Evolutionary conservation across 2,113 vertebrate species (phyloP), one percentile per base, ranked within the genome.

Genomic region (Myrmecobius fasciatus): DNA sequence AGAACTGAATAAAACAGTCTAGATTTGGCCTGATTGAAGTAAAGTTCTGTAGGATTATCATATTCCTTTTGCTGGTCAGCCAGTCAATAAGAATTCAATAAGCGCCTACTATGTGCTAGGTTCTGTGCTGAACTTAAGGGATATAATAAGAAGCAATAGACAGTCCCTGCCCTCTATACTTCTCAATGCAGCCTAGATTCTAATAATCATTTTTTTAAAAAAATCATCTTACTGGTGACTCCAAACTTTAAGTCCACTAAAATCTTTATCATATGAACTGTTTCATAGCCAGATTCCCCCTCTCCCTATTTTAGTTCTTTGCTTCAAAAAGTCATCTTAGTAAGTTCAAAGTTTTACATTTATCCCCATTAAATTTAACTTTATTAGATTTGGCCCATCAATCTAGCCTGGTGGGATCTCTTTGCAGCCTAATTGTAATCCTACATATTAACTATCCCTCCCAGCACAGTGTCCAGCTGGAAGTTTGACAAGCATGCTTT

Each of bases 381-480:
- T 83, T 83, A 83, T 43, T 83, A 83, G 67, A 83, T 83, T 83
- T 83, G 67, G 67, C 67, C 67, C 67, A 83, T 83, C n/a, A 83
- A 2, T 83, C n/a, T 43, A 83, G 67, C 67, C 67, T 43, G 67
- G 67, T 83, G 67, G 43, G 67, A 83, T 83, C n/a, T 83, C n/a
- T 83, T 83, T 83, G n/a, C n/a, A 75, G 60, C 31, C 60, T 83
- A 43, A 83, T 43, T 83, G 67, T 83, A 83, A 83, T 83, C 67
- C n/a, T 83, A 83, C 67, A 83, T 83, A 83, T 83, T 83, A 83
- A 83, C 67, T 83, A 43, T 83, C 67, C 67, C n/a, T 83, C 67
- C 67, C n/a, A 83, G 67, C 67, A 83, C n/a, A 83, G n/a, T 83
- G 67, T 83, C 67, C 67, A 83, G n/a, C 67, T 83, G 67, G 67